A percentile compares a stretch with the other conserved stretches of the same genome.
Conservation (phyloP, 2,888 invertebrate genomes). For the Ryuthela nishihirai region DNA sequence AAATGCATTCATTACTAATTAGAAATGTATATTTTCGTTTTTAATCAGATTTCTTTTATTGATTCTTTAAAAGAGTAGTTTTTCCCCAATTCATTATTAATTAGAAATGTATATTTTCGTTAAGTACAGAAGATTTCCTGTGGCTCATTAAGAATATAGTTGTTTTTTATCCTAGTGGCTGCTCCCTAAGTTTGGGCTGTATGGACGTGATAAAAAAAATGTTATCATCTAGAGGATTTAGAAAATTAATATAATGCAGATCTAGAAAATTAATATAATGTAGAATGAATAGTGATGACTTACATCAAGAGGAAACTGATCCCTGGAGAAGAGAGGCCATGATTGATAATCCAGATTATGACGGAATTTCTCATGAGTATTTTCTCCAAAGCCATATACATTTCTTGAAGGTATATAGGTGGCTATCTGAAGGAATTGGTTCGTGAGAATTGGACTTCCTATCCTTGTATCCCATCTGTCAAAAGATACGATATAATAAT, state of each 20-base stretch:
- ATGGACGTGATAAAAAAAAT: too few relatives aligned
- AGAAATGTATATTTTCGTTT: too few relatives aligned
- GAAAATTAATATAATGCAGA: constrained; percentile 27
- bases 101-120: too few relatives aligned
- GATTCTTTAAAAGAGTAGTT: too few relatives aligned
- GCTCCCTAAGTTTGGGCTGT: too few relatives aligned
- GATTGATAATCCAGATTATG: constrained; percentile 48
- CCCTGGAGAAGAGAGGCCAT: constrained; percentile 51
- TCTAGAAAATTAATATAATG: constrained; percentile 19
- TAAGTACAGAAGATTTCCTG: too few relatives aligned
- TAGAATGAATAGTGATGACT: background rate
- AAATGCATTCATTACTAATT: too few relatives aligned
- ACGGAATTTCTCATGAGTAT: constrained; percentile 49
- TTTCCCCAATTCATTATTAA: too few relatives aligned
- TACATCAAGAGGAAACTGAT: constrained; percentile 44
- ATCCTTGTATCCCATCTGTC: constrained; percentile 46
- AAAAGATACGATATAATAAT: background rate
- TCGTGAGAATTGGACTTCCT: constrained; percentile 51
- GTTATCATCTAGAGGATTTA: too few relatives aligned
- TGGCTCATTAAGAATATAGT: too few relatives aligned
- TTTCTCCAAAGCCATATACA: constrained; percentile 54
- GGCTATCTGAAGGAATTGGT: constrained; percentile 54
- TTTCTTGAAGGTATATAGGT: constrained; percentile 50
- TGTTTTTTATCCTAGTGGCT: too few relatives aligned
- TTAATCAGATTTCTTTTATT: too few relatives aligned